These are phyloP conservation scores for Polymixis flavicincta DNA, from an alignment of 2,888 invertebrate species.

Conservation along the genomic window DNA sequence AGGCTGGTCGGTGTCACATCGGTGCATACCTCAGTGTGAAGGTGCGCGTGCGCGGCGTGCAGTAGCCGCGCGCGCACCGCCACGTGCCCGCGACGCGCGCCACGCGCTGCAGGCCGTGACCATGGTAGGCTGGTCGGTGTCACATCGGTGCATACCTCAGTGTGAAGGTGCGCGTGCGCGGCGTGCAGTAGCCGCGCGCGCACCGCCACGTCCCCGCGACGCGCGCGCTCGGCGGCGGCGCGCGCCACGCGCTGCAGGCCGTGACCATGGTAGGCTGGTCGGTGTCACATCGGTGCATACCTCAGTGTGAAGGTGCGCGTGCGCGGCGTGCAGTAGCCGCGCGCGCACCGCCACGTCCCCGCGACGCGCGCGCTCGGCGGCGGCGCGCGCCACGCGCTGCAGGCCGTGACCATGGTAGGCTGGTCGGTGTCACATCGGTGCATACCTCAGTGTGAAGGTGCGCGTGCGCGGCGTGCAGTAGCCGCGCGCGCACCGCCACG, in stretches of 20 bases:
- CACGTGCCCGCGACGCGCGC: constrained; percentile 68
- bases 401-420: no score
- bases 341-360: constrained; percentile 72
- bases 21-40: constrained; percentile 71
- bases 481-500: constrained; percentile 70
- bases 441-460: constrained; percentile 74
- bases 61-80: constrained; percentile 71
- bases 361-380: constrained; percentile 71
- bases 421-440: no score
- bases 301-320: constrained; percentile 76
- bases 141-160: constrained; percentile 59
- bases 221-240: constrained; percentile 70
- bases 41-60: constrained; percentile 73
- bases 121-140: no score
- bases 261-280: no score
- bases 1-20: no score
- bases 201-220: constrained; percentile 72
- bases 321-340: constrained; percentile 70
- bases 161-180: constrained; percentile 76
- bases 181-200: constrained; percentile 67
- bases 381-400: constrained; percentile 66
- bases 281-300: no score
- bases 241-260: constrained; percentile 65
- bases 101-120: constrained; percentile 62
- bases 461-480: constrained; percentile 72